Evolutionary conservation across 2,888 invertebrate species (phyloP).

Genomic region (Endomychus coccineus): DNA sequence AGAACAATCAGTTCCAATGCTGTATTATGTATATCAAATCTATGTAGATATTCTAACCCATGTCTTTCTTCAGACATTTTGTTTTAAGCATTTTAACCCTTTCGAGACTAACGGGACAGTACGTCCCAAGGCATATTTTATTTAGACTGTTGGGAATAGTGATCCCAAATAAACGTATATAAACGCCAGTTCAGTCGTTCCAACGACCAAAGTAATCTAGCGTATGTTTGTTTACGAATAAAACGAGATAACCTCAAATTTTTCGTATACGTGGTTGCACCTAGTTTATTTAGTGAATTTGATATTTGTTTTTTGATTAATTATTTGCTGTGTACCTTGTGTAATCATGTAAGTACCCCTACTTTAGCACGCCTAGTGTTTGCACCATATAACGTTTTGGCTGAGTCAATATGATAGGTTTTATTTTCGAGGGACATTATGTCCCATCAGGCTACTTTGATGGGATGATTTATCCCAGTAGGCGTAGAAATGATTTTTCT

Average conservation of each 20-base stretch:
- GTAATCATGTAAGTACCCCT: constrained; percentile 7
- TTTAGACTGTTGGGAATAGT: too few species aligned
- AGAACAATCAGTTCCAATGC: too few species aligned
- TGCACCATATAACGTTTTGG: constrained; percentile 5
- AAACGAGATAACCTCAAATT: constrained; percentile 4
- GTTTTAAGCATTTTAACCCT: too few species aligned
- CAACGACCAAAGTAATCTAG: constrained; percentile 6
- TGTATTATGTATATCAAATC: too few species aligned
- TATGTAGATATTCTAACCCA: too few species aligned
- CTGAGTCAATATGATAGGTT: constrained; percentile 4
- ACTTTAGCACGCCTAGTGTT: constrained; percentile 5
- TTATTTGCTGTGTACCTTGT: constrained; percentile 7
- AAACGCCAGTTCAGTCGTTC: constrained; percentile 6
- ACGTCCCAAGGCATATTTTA: constrained; percentile 5
- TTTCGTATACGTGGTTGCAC: constrained; percentile 1
- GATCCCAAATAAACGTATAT: constrained; percentile 6
- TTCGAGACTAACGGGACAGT: constrained; percentile 5
- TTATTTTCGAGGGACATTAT: too few species aligned
- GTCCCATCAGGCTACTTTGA: too few species aligned
- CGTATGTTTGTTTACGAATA: constrained; percentile 4
- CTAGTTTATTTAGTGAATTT: constrained; percentile 3
- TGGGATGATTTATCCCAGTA: too few species aligned
- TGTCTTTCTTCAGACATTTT: too few species aligned
- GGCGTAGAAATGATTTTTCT: too few species aligned
- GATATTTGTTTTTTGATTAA: constrained; percentile 6